Conservation (phyloP, 2,113 vertebrate genomes). For the Plestiodon gilberti region DNA sequence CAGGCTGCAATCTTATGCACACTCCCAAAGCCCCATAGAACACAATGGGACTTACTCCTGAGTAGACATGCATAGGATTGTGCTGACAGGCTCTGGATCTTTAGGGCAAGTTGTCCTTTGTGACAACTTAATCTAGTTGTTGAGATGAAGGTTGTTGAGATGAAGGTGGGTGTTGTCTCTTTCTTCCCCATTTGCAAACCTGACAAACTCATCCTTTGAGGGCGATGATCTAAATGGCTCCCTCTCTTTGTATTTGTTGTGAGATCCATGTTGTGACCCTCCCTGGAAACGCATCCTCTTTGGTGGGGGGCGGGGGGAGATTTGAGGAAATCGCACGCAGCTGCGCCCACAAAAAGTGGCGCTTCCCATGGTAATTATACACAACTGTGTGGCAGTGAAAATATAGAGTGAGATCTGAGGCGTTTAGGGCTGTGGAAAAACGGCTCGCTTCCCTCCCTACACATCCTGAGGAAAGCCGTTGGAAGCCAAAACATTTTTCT, state of each 20-base stretch:
- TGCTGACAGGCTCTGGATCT: constrained; percentile 36
- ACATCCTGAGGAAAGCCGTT: neutral
- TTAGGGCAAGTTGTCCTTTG: constrained; percentile 57
- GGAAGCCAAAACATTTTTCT: neutral
- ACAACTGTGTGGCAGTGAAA: neutral
- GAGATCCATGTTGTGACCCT: neutral
- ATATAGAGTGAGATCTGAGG: neutral
- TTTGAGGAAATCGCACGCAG: neutral
- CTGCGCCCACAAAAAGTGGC: neutral
- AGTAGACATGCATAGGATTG: too few species aligned
- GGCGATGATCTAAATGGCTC: constrained; percentile 27
- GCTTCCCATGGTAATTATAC: neutral
- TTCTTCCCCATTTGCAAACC: constrained; percentile 21
- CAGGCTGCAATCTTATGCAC: too few species aligned
- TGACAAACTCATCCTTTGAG: constrained; percentile 57
- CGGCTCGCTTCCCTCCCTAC: neutral
- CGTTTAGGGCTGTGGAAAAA: neutral
- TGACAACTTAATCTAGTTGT: constrained; percentile 68
- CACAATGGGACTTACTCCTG: too few species aligned
- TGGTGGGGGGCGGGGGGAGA: neutral
- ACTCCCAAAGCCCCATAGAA: too few species aligned
- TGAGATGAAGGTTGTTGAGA: constrained; percentile 66
- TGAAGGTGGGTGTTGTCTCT: constrained; percentile 28
- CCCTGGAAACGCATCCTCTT: constrained; percentile 7
- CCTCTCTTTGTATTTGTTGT: constrained; percentile 16